Conservation (phyloP, 1,140 invertebrate genomes). For the Maniola jurtina region DNA sequence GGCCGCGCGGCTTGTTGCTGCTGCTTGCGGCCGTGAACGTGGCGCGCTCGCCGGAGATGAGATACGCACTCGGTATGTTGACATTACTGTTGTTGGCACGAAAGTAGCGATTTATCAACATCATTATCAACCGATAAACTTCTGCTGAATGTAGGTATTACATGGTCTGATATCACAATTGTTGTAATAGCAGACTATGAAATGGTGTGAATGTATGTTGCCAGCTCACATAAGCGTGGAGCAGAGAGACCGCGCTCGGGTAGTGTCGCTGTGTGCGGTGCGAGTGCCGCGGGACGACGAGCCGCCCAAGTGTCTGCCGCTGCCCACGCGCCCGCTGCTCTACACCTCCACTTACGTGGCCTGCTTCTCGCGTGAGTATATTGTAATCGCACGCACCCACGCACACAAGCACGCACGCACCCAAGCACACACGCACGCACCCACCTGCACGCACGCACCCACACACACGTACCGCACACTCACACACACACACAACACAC, state of each 20-base stretch:
- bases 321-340: slow-evolving; percentile 39
- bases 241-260: slow-evolving; percentile 37
- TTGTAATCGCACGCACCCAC: slow-evolving; percentile 31
- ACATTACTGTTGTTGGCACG: background rate
- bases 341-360: slow-evolving; percentile 47
- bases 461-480: no score
- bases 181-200: background rate
- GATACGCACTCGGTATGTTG: slow-evolving; percentile 52
- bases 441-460: no score
- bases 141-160: no score
- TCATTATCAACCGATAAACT: no score
- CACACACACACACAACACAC: no score
- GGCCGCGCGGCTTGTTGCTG: slow-evolving; percentile 84
- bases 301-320: slow-evolving; percentile 47
- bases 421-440: no score
- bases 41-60: slow-evolving; percentile 81
- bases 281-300: slow-evolving; percentile 40
- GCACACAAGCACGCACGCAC: no score
- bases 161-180: no score
- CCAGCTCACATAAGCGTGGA: slow-evolving; percentile 56
- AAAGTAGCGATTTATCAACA: no score
- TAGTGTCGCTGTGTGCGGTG: slow-evolving; percentile 46
- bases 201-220: background rate
- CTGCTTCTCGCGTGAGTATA: slow-evolving; percentile 37
- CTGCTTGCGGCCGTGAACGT: slow-evolving; percentile 86